Evolutionary conservation across 2,888 invertebrate species (phyloP).

Genomic region (Ptilodon capucinus): DNA sequence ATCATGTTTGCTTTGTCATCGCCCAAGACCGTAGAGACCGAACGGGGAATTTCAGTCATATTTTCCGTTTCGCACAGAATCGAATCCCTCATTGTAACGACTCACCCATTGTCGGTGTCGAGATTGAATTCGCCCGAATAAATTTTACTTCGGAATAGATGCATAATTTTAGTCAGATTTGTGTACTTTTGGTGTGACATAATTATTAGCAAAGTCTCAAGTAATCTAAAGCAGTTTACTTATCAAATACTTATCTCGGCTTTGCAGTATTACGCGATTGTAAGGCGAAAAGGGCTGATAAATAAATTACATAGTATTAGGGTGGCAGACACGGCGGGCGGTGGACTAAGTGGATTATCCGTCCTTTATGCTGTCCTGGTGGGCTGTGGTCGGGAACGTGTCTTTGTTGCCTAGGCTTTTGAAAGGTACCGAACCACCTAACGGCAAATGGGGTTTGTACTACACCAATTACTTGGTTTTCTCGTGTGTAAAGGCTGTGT

Average conservation of each 20-base stretch:
- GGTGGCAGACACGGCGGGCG: conserved; percentile 12
- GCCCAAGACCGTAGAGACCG: not conserved
- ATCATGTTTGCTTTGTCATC: not conserved
- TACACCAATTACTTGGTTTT: not conserved
- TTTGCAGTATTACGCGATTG: conserved; percentile 4
- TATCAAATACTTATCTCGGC: too few species aligned
- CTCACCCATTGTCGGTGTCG: conserved; percentile 39
- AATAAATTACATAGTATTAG: conserved; percentile 34
- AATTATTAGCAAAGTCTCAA: not conserved
- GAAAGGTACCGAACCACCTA: not conserved
- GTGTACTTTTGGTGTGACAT: not conserved
- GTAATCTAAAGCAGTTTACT: not conserved
- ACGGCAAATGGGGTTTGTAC: not conserved
- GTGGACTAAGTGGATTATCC: conserved; percentile 30
- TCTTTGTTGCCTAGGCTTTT: conserved; percentile 18
- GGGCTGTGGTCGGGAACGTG: conserved; percentile 9
- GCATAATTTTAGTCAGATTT: too few species aligned
- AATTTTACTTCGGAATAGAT: conserved; percentile 20
- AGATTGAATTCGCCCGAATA: conserved; percentile 42
- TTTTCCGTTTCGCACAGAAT: conserved; percentile 23
- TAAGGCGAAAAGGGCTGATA: conserved; percentile 23
- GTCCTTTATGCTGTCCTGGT: conserved; percentile 18
- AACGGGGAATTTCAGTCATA: not conserved
- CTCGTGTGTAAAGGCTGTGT: not conserved
- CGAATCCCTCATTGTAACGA: conserved; percentile 31